Evolutionary conservation across 2,113 vertebrate genomes (phyloP).

Genomic region (Oncorhynchus mykiss): DNA sequence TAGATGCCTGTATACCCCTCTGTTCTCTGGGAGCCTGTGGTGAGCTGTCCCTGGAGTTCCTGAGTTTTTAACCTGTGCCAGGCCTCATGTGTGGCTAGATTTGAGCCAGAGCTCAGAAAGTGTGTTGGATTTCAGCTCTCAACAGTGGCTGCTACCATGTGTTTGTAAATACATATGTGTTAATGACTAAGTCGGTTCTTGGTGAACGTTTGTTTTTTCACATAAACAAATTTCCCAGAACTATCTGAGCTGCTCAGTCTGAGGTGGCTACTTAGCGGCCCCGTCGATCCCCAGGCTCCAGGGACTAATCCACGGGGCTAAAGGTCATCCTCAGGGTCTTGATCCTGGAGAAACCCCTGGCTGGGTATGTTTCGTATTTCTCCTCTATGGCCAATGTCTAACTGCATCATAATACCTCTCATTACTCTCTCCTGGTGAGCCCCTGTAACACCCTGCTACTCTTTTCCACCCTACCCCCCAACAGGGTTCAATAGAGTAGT

Average conservation of each 20-base stretch:
- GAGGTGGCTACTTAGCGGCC: constrained; percentile 22
- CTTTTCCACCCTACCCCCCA: not conserved
- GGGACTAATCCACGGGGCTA: constrained; percentile 64
- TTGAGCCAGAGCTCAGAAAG: not conserved
- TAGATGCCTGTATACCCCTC: constrained; percentile 14
- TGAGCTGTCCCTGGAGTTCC: not conserved
- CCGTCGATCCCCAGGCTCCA: constrained; percentile 31
- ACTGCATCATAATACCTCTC: constrained; percentile 43
- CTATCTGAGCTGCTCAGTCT: not conserved
- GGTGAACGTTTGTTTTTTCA: not conserved
- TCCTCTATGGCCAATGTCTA: constrained; percentile 42
- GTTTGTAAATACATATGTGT: not conserved
- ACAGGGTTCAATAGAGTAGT: constrained; percentile 49
- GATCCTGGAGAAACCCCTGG: constrained; percentile 38
- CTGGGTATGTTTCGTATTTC: constrained; percentile 42
- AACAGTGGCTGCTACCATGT: not conserved
- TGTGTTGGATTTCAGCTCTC: not conserved
- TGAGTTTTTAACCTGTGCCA: not conserved
- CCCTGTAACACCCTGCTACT: not conserved
- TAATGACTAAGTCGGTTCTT: not conserved
- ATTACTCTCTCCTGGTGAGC: constrained; percentile 43
- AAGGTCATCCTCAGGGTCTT: constrained; percentile 56
- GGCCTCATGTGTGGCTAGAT: not conserved
- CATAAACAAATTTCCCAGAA: not conserved
- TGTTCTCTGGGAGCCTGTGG: constrained; percentile 2